Evolutionary conservation across 2,113 vertebrate species (phyloP).

Genomic region (Ochotona princeps): DNA sequence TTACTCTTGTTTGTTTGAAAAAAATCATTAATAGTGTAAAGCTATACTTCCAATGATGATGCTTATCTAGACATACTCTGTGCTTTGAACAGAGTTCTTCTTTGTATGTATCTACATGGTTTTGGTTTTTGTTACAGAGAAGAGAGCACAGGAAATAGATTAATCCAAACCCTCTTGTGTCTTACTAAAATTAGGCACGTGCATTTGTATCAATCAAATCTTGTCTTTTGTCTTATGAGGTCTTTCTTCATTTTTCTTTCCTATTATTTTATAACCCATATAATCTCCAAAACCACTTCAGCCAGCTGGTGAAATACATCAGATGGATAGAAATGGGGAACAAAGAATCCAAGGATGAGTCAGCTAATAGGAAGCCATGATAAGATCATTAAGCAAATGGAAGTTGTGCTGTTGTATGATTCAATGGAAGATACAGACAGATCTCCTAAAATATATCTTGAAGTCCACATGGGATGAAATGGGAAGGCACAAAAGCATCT

Average conservation of each 20-base stretch:
- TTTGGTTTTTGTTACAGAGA: background rate
- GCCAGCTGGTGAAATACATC: background rate
- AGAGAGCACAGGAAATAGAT: background rate
- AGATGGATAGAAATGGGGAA: background rate
- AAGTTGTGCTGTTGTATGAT: background rate
- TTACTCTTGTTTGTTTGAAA: conserved; percentile 41
- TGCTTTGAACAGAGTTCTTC: background rate
- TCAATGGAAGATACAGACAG: background rate
- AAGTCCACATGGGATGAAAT: background rate
- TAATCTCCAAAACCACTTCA: background rate
- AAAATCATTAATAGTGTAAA: background rate
- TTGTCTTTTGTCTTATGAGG: background rate
- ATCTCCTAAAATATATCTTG: conserved; percentile 14
- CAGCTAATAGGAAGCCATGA: background rate
- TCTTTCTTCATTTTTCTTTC: background rate
- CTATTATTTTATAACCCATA: background rate
- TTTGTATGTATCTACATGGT: background rate
- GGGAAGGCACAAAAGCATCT: background rate
- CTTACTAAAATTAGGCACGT: background rate
- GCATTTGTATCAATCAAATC: background rate
- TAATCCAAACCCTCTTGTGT: background rate
- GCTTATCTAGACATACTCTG: background rate
- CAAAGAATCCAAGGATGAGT: background rate
- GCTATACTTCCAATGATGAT: background rate
- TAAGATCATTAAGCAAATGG: background rate